A percentile compares a stretch with the other conserved stretches of the same genome.
Evolutionary conservation across 2,888 invertebrate genomes (phyloP).

Genomic region (Siphlonurus alternatus): DNA sequence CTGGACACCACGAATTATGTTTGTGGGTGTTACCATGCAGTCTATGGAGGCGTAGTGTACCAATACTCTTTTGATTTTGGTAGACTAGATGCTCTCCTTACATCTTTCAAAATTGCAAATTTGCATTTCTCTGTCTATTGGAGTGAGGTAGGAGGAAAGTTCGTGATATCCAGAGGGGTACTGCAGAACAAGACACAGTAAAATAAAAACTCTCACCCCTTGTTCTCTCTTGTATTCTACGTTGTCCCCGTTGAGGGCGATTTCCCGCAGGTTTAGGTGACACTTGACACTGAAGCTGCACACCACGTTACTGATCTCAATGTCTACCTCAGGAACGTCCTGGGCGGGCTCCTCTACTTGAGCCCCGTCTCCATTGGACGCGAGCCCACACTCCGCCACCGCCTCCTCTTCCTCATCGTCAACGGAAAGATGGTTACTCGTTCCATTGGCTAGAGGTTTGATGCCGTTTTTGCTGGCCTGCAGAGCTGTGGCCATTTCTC

Average conservation of each 20-base stretch:
- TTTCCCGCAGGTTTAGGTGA: constrained; percentile 86
- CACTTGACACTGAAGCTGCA: constrained; percentile 94
- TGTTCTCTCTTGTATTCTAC: constrained; percentile 91
- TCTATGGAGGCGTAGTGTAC: too few relatives aligned
- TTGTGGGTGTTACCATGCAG: too few relatives aligned
- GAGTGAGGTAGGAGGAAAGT: too few relatives aligned
- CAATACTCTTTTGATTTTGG: too few relatives aligned
- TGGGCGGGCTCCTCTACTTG: constrained; percentile 16
- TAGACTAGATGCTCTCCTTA: too few relatives aligned
- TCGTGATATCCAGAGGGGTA: too few relatives aligned
- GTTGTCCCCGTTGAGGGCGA: constrained; percentile 81
- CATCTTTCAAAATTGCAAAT: too few relatives aligned
- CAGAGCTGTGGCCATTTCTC: constrained; percentile 1
- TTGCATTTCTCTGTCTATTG: too few relatives aligned
- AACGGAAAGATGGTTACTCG: background rate
- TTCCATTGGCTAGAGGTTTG: background rate
- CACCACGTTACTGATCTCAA: constrained; percentile 94
- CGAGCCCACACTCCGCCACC: background rate
- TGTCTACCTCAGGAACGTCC: constrained; percentile 70
- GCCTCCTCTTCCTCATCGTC: background rate
- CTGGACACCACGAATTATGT: too few relatives aligned
- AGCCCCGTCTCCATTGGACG: background rate
- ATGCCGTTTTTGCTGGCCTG: background rate
- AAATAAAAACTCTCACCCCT: constrained; percentile 49
- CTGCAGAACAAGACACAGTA: too few relatives aligned